These are phyloP conservation scores for Pyrocephalus nanus DNA, from an alignment of 2,797 vertebrate species.

Conservation along the genomic window DNA sequence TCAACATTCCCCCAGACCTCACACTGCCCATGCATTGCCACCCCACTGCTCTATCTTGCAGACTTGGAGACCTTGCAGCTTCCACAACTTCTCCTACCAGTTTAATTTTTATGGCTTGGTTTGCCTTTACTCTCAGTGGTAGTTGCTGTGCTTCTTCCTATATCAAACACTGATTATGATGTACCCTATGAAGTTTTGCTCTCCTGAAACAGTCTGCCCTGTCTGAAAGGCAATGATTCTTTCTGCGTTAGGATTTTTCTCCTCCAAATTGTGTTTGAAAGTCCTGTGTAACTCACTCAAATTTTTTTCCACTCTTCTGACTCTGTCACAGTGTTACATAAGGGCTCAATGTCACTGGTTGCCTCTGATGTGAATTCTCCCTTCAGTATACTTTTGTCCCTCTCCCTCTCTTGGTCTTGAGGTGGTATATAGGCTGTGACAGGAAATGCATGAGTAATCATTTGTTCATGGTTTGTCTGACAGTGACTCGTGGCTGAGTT, in stretches of 20 bases:
- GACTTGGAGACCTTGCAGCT: neutral
- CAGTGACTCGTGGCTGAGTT: neutral
- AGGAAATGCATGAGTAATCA: neutral
- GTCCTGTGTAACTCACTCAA: neutral
- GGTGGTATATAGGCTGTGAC: neutral
- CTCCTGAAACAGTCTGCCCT: neutral
- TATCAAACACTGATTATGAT: neutral
- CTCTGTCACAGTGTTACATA: neutral
- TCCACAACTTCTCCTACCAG: neutral
- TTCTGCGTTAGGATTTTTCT: neutral
- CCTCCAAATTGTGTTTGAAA: neutral
- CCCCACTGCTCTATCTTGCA: neutral
- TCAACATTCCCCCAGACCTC: fast-evolving
- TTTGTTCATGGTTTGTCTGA: neutral
- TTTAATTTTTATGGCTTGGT: neutral
- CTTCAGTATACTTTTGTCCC: neutral
- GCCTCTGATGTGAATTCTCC: neutral
- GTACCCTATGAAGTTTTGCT: neutral
- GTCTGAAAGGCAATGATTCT: neutral
- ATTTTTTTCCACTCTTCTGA: neutral
- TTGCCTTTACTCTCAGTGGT: neutral
- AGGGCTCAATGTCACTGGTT: neutral
- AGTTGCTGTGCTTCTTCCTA: neutral
- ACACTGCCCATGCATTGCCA: neutral
- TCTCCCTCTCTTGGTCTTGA: neutral